Evolutionary conservation across 2,113 vertebrate genomes (phyloP), one percentile per base, ranked within the genome.

Genomic region (Microtus richardsoni): DNA sequence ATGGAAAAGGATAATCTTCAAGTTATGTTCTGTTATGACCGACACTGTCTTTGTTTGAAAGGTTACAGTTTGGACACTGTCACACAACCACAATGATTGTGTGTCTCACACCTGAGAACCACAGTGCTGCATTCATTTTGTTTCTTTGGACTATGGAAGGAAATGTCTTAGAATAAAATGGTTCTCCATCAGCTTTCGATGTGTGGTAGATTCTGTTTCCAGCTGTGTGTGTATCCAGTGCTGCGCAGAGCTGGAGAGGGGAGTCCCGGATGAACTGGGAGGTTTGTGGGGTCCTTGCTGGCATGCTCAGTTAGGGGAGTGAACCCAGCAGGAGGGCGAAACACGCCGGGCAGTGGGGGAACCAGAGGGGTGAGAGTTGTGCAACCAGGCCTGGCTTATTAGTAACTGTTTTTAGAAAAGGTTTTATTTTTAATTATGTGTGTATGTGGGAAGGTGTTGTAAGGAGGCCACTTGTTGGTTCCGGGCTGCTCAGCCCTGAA

Each of bases 121-220:
- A 44, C 33, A 2, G 39, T 7, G 9, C 47, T 87, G 33, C 26
- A 13, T 86, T 70, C 47, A 26, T 91, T 24, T 83, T 96, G 58
- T 93, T 71, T 92, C 41, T 66, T 41, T 88, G 80, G 87, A 88
- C 71, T 68, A 30, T 71, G 91, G 78, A 91, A 92, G 91, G 92
- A 89, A 79, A 70, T 33, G 12, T 89, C 73, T 96, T 94, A 62
- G 44, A 96, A 96, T 97, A 97, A 97, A 98, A 68, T 58, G 83
- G 64, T 87, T 96, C 73, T 83, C 16, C 17, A 70, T 91, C 87
- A 0, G 28, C 16, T 21, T 54, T n/a, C 58, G 62, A 75, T 71
- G 93, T 95, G 52, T 3, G 70, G 60, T 39, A 52, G 30, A 79
- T 93, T 39, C 49, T 36, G 0, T 82, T 62, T 28, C n/a, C 44